These are phyloP conservation scores for Dipodomys ordii DNA, from an alignment of 2,113 vertebrate species.

Conservation along the genomic window DNA sequence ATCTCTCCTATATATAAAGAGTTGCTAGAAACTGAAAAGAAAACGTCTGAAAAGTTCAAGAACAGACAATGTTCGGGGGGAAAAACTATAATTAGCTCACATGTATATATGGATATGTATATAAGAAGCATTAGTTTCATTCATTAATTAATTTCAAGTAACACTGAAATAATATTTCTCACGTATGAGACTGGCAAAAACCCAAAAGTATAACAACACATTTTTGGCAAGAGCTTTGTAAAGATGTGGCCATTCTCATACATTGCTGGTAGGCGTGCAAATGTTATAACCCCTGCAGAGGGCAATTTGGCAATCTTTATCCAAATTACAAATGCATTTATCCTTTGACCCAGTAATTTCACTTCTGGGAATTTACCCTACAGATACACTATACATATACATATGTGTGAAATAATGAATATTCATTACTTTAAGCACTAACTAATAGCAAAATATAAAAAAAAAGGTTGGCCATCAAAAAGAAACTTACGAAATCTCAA, in stretches of 20 bases:
- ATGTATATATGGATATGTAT: neutral
- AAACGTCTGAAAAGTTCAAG: neutral
- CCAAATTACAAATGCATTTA: constrained; percentile 69
- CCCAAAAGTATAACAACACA: constrained; percentile 62
- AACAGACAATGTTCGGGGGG: neutral
- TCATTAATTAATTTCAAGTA: constrained; percentile 31
- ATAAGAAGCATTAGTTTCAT: constrained; percentile 40
- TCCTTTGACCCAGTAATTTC: constrained; percentile 67
- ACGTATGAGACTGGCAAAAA: constrained; percentile 63
- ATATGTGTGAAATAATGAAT: neutral
- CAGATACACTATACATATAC: neutral
- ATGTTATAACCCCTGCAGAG: constrained; percentile 38
- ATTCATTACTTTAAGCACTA: neutral
- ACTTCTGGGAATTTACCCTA: constrained; percentile 63
- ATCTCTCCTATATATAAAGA: constrained; percentile 53
- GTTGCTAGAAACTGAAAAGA: constrained; percentile 43
- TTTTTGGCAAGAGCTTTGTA: constrained; percentile 58
- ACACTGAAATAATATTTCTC: constrained; percentile 56
- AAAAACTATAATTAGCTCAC: neutral
- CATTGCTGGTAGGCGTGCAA: constrained; percentile 54
- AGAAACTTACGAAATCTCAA: neutral
- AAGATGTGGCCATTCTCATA: constrained; percentile 9
- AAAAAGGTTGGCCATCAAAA: neutral
- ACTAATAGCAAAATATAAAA: constrained; percentile 15
- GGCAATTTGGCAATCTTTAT: constrained; percentile 61